Percentiles rank a stretch among this genome's conserved stretches.
Evolutionary conservation across 92 coral and sea anemone species (phyloP).

Genomic region (Anthopleura xanthogrammica): DNA sequence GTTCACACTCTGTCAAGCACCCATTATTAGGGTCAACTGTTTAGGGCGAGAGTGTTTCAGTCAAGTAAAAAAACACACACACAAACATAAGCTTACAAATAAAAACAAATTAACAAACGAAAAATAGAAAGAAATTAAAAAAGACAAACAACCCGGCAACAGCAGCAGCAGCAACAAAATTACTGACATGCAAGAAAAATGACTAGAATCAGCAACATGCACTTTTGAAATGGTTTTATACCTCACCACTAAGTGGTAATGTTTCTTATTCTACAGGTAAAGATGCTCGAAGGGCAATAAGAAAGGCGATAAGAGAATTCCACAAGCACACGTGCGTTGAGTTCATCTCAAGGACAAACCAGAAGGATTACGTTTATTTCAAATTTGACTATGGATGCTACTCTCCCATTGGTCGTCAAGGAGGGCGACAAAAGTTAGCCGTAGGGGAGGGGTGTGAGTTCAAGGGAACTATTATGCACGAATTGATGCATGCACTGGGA

Average conservation of each 20-base stretch:
- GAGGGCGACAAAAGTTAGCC: constrained; percentile 79
- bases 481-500: constrained; percentile 86
- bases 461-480: constrained; percentile 83
- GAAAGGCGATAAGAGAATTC: constrained; percentile 56
- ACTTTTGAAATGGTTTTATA: neutral
- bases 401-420: constrained; percentile 90
- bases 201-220: neutral
- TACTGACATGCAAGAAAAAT: too few species aligned
- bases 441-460: constrained; percentile 89
- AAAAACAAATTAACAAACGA: too few species aligned
- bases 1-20: neutral
- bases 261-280: constrained; percentile 38
- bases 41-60: neutral
- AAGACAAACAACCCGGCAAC: too few species aligned
- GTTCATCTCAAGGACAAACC: constrained; percentile 47
- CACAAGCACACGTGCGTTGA: constrained; percentile 64
- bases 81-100: neutral
- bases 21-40: neutral
- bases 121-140: too few species aligned
- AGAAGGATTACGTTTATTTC: constrained; percentile 55
- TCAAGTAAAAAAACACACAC: too few species aligned
- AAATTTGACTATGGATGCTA: constrained; percentile 63
- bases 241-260: neutral
- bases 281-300: constrained; percentile 45
- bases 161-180: too few species aligned